phyloP scores from a whole-genome alignment of 2,888 invertebrate genomes.

The Cyaniris semiargus region DNA sequence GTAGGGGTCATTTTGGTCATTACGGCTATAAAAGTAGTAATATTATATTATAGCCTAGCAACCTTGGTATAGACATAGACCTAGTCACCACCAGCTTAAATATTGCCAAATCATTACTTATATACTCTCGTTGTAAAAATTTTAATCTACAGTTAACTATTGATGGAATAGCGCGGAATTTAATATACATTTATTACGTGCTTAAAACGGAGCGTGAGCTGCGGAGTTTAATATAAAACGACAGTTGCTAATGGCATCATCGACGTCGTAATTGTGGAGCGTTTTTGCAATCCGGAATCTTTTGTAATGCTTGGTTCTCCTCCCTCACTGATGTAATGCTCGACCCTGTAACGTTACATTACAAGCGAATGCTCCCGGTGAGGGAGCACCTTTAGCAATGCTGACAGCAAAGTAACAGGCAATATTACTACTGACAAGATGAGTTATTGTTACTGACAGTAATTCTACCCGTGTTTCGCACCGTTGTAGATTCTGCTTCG shows the following conservation, averaged over 20 bases:
- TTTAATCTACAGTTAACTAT: constrained; percentile 2
- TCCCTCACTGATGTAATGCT: no score
- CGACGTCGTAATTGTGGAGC: background rate
- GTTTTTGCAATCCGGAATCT: no score
- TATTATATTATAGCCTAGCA: no score
- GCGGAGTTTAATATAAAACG: background rate
- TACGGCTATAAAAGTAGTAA: no score
- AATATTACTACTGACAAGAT: background rate
- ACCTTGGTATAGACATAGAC: no score
- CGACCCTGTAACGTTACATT: no score
- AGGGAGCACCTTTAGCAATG: no score
- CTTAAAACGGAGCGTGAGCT: constrained; percentile 4
- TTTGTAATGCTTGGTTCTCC: no score
- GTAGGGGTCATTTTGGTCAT: no score
- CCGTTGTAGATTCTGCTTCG: background rate
- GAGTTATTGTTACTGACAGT: background rate
- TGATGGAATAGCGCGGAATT: background rate
- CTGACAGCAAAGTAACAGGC: no score
- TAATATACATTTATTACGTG: constrained; percentile 15
- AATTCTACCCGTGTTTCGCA: background rate
- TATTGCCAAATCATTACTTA: background rate
- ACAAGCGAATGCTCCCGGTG: no score
- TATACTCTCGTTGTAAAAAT: background rate
- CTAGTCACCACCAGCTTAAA: background rate
- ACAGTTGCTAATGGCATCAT: constrained; percentile 19